These are phyloP conservation scores for Tetrax tetrax DNA, from an alignment of 2,113 vertebrate genomes.

Conservation along the genomic window DNA sequence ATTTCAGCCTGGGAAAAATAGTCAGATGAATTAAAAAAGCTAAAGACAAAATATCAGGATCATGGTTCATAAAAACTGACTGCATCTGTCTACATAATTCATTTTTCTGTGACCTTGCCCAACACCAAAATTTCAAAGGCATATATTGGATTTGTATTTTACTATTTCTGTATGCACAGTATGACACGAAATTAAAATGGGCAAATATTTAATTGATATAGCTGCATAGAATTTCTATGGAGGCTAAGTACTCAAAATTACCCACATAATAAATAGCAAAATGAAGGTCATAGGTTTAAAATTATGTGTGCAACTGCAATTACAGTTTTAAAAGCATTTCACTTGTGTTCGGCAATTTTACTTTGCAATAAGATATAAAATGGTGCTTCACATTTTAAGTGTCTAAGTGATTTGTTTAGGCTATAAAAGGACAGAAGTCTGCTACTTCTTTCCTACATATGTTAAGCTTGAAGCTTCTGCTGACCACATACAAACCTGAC, in stretches of 20 bases:
- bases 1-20: slow-evolving; percentile 51
- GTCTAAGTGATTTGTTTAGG: slow-evolving; percentile 34
- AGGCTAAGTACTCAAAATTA: neutral
- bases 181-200: slow-evolving; percentile 17
- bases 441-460: neutral
- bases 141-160: slow-evolving; percentile 21
- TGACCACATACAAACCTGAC: neutral
- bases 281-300: slow-evolving; percentile 18
- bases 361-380: neutral
- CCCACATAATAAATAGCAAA: neutral
- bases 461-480: neutral
- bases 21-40: slow-evolving; percentile 56
- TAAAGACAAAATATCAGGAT: slow-evolving; percentile 8
- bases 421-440: slow-evolving; percentile 18
- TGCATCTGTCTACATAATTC: slow-evolving; percentile 37
- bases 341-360: neutral
- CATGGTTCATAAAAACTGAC: slow-evolving; percentile 37
- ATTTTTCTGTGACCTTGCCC: slow-evolving; percentile 35
- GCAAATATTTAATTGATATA: slow-evolving; percentile 38
- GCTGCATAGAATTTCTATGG: neutral
- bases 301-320: neutral
- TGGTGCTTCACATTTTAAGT: slow-evolving; percentile 20
- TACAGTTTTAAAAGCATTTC: neutral
- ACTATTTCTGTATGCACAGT: slow-evolving; percentile 10
- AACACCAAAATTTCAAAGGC: slow-evolving; percentile 38